A percentile compares a stretch with the other conserved stretches of the same genome.
These are phyloP conservation scores for Tetramorium simillimum DNA, from an alignment of 1,140 invertebrate species.

Conservation along the genomic window DNA sequence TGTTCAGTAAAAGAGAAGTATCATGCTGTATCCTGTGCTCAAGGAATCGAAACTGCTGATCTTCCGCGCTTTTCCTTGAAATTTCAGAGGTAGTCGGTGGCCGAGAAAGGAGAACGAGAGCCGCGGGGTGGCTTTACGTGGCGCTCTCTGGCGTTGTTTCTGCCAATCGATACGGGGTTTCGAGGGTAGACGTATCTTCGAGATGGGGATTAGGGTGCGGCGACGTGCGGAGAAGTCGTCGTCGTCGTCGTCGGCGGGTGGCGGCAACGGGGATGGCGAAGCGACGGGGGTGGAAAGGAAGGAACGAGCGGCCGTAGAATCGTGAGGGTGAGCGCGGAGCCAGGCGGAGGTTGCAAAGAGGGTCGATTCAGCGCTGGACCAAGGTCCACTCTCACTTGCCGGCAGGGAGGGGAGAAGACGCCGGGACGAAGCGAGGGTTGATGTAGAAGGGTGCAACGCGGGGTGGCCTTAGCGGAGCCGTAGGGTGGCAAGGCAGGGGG, in stretches of 20 bases:
- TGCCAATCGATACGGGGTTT: constrained; percentile 81
- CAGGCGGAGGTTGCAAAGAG: constrained; percentile 74
- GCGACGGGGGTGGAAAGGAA: constrained; percentile 66
- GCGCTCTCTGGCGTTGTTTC: constrained; percentile 78
- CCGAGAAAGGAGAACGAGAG: constrained; percentile 5
- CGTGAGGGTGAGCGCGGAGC: constrained; percentile 10
- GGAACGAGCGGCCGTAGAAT: constrained; percentile 43
- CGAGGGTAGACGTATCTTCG: constrained; percentile 80
- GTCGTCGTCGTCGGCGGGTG: constrained; percentile 32
- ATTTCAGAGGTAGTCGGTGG: constrained; percentile 8
- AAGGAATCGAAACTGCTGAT: constrained; percentile 25
- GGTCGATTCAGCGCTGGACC: constrained; percentile 84
- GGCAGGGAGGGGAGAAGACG: constrained; percentile 68
- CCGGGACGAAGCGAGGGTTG: constrained; percentile 56
- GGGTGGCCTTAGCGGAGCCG: constrained; percentile 62
- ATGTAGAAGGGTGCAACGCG: constrained; percentile 60
- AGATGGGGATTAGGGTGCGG: constrained; percentile 83
- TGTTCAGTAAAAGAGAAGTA: background rate
- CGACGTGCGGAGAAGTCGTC: constrained; percentile 75
- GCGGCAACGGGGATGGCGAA: constrained; percentile 58
- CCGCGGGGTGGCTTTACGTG: constrained; percentile 62
- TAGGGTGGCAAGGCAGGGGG: constrained; percentile 61
- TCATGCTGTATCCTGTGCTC: background rate
- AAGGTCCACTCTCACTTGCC: constrained; percentile 84
- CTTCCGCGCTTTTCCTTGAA: constrained; percentile 37